phyloP scores from a whole-genome alignment of 2,888 invertebrate genomes.

The Chalcosyrphus nemorum region DNA sequence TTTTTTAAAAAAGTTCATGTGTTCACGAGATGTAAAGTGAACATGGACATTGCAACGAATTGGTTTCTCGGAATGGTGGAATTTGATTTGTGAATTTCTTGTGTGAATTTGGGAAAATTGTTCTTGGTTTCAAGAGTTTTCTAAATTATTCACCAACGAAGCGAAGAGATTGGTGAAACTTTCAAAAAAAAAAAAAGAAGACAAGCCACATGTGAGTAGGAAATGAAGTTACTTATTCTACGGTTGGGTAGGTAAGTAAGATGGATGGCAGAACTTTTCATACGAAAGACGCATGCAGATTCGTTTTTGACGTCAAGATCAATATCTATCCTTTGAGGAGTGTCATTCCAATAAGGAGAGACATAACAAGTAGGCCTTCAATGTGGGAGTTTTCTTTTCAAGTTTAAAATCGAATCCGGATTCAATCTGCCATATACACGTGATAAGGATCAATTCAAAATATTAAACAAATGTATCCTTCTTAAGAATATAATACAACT shows the following conservation, averaged over 20 bases:
- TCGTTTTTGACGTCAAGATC: too few species aligned
- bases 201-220: background rate
- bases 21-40: slow-evolving; percentile 47
- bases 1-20: slow-evolving; percentile 52
- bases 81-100: slow-evolving; percentile 62
- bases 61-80: slow-evolving; percentile 41
- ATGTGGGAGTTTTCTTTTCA: too few species aligned
- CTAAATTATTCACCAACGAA: slow-evolving; percentile 36
- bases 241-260: background rate
- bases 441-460: too few species aligned
- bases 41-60: slow-evolving; percentile 64
- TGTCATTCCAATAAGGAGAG: too few species aligned
- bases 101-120: slow-evolving; percentile 35
- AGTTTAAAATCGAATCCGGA: too few species aligned
- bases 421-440: too few species aligned
- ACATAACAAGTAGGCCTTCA: too few species aligned
- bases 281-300: background rate
- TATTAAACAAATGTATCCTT: too few species aligned
- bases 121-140: slow-evolving; percentile 16
- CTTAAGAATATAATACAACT: too few species aligned
- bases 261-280: background rate
- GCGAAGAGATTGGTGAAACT: background rate
- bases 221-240: background rate
- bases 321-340: too few species aligned
- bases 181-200: background rate